Conservation (phyloP, 1,140 invertebrate species). For the Nebria ingens region DNA sequence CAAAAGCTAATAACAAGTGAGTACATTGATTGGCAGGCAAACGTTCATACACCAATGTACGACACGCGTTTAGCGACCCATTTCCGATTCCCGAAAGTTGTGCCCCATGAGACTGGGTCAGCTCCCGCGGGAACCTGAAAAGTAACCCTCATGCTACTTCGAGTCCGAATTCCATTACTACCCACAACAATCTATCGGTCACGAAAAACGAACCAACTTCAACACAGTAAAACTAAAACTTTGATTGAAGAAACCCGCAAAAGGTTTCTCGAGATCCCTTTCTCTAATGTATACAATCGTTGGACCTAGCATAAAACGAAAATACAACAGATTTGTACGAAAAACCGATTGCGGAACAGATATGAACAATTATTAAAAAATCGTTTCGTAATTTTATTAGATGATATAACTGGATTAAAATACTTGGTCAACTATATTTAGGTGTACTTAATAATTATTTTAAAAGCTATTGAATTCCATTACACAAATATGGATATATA, state of each 20-base stretch:
- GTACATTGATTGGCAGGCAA: background rate
- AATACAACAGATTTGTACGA: no score
- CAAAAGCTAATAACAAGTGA: no score
- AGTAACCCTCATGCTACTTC: background rate
- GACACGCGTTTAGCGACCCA: no score
- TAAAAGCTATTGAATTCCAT: no score
- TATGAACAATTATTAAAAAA: no score
- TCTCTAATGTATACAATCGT: background rate
- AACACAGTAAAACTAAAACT: conserved; percentile 6
- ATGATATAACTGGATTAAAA: no score
- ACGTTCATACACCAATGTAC: background rate
- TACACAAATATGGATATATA: no score
- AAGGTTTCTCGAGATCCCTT: background rate
- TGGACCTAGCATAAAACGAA: no score
- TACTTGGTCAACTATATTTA: no score
- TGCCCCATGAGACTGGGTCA: background rate
- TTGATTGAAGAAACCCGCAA: conserved; percentile 6
- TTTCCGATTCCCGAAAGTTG: background rate
- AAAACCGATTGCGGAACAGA: no score
- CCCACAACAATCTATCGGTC: background rate
- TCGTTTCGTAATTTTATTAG: no score
- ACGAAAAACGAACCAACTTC: conserved; percentile 1
- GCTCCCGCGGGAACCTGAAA: background rate
- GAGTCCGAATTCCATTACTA: conserved; percentile 4
- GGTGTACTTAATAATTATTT: no score